Percentiles rank a stretch among this genome's conserved stretches.
phyloP scores from a whole-genome alignment of 2,797 vertebrate species.

The Scomberomorus guttatus region DNA sequence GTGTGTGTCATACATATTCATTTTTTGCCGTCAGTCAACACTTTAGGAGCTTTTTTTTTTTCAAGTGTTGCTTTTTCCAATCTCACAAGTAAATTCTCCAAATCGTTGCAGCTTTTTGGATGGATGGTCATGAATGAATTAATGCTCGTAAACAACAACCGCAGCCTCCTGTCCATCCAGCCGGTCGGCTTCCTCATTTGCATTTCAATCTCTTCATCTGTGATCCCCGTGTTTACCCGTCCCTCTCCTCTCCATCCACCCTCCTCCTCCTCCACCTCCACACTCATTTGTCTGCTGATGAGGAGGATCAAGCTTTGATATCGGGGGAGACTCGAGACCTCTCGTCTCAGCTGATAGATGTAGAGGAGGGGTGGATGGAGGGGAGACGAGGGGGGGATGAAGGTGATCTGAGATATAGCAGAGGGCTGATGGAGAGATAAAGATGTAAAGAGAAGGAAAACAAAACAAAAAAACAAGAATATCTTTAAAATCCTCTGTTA shows the following conservation, averaged over 20 bases:
- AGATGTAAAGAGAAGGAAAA: background rate
- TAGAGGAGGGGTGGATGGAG: background rate
- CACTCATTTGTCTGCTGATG: constrained; percentile 42
- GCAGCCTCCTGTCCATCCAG: background rate
- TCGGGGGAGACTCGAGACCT: constrained; percentile 9
- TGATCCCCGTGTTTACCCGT: constrained; percentile 21
- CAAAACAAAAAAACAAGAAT: background rate
- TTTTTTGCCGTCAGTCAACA: constrained; percentile 5
- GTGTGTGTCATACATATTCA: background rate
- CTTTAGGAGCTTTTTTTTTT: background rate
- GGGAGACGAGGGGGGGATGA: background rate
- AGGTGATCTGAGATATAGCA: constrained; percentile 2
- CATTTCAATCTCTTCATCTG: constrained; percentile 62
- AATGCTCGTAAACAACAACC: constrained; percentile 24
- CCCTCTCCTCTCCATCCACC: background rate
- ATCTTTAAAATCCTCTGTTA: background rate
- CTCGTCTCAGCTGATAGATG: constrained; percentile 14
- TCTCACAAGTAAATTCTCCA: constrained; percentile 12
- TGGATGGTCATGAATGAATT: constrained; percentile 46
- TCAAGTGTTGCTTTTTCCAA: background rate
- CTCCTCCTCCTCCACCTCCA: background rate
- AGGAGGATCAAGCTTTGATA: constrained; percentile 46
- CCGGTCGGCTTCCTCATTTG: constrained; percentile 30
- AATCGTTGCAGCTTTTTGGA: constrained; percentile 18
- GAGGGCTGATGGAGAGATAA: background rate